A percentile compares a stretch with the other conserved stretches of the same genome.
phyloP scores from a whole-genome alignment of 1,140 invertebrate genomes.

The Pseudomyrmex pallidus region DNA sequence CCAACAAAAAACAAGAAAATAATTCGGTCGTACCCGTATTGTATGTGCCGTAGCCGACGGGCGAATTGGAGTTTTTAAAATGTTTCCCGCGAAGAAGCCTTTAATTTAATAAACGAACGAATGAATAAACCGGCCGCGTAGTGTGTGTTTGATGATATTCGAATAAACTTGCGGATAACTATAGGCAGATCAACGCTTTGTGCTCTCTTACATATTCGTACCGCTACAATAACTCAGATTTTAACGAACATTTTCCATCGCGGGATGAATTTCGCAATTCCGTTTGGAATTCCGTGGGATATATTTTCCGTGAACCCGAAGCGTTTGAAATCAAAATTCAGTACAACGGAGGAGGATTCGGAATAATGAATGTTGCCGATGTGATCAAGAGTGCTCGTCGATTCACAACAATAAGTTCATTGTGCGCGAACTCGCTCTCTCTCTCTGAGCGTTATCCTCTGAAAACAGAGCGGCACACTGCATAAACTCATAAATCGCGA shows the following conservation, averaged over 20 bases:
- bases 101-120: neutral
- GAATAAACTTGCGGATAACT: no score
- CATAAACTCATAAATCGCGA: neutral
- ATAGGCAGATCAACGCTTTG: neutral
- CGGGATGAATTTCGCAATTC: neutral
- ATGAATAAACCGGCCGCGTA: neutral
- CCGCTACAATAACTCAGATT: slow-evolving; percentile 28
- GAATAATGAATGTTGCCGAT: neutral
- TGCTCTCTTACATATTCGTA: slow-evolving; percentile 16
- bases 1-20: no score
- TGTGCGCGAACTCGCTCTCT: neutral
- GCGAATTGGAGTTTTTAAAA: neutral
- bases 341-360: neutral
- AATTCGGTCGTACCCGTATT: no score
- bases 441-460: neutral
- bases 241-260: slow-evolving; percentile 4
- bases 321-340: slow-evolving; percentile 19
- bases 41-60: neutral
- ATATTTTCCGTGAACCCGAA: neutral
- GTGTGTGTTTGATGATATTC: no score
- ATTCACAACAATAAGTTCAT: neutral
- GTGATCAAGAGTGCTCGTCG: neutral
- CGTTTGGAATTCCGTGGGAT: neutral
- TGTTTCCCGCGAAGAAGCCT: neutral
- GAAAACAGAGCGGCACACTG: neutral